These are phyloP conservation scores for Pteruthius melanotis DNA, from an alignment of 2,113 vertebrate species.

Conservation along the genomic window DNA sequence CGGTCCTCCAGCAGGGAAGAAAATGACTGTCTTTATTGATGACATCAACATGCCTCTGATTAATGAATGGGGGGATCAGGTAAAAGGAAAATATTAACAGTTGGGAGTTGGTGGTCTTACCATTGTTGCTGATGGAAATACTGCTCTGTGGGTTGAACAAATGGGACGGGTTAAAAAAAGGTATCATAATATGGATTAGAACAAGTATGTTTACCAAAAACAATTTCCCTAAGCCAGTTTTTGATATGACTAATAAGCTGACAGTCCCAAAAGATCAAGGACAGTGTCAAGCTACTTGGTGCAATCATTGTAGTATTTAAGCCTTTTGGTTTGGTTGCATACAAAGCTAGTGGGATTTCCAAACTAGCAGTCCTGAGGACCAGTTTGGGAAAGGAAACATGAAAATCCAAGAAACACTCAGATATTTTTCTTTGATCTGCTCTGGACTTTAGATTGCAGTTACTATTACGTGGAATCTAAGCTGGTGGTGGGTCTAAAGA, in stretches of 20 bases:
- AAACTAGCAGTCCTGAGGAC: neutral
- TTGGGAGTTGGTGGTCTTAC: neutral
- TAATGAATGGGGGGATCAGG: conserved; percentile 89
- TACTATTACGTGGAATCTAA: neutral
- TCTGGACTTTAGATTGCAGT: neutral
- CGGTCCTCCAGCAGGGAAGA: conserved; percentile 80
- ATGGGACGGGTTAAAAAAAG: neutral
- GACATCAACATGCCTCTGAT: conserved; percentile 89
- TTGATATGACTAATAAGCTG: neutral
- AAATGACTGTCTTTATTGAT: conserved; percentile 84
- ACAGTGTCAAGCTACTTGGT: neutral
- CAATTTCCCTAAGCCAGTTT: neutral
- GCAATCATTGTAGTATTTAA: neutral
- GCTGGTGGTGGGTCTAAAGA: neutral
- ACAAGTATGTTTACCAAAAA: neutral
- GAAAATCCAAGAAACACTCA: neutral
- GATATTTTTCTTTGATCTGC: neutral
- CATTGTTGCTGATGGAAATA: neutral
- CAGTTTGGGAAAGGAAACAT: neutral
- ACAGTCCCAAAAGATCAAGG: neutral
- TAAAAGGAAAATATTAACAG: conserved; percentile 12
- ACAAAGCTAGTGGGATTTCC: neutral
- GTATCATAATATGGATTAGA: neutral
- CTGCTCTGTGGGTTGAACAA: neutral
- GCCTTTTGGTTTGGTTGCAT: neutral